Percentiles rank a stretch among this genome's conserved stretches.
Conservation (phyloP, 2,797 vertebrate genomes). For the Gadopsis marmoratus region DNA sequence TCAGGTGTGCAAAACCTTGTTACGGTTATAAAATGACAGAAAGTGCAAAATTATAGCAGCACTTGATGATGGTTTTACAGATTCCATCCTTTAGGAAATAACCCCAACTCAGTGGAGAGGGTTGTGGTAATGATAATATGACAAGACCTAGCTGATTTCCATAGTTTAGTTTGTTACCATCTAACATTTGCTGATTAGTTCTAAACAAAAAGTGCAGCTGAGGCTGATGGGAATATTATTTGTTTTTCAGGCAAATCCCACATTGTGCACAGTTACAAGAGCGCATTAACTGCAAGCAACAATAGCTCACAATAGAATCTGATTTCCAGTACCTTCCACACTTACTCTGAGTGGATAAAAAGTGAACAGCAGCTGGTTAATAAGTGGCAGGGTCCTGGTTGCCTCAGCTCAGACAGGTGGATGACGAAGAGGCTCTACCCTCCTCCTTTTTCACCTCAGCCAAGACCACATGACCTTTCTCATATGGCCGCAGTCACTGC, state of each 20-base stretch:
- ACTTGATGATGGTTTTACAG: neutral
- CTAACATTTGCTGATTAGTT: neutral
- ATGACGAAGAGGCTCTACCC: constrained; percentile 25
- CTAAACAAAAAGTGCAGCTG: neutral
- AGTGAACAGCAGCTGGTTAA: constrained; percentile 50
- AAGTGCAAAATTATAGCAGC: neutral
- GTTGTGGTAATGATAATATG: neutral
- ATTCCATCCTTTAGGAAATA: neutral
- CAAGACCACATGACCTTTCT: constrained; percentile 17
- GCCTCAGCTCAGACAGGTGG: constrained; percentile 15
- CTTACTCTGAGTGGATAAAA: constrained; percentile 2
- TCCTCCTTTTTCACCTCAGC: constrained; percentile 29
- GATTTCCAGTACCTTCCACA: neutral
- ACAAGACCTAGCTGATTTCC: neutral
- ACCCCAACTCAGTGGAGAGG: neutral
- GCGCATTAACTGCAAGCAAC: neutral
- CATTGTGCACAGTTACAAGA: neutral
- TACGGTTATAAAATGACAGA: neutral
- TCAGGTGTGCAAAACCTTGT: neutral
- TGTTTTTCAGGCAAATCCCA: neutral
- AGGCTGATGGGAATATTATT: neutral
- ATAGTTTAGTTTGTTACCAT: neutral
- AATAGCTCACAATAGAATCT: neutral
- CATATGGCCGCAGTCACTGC: neutral
- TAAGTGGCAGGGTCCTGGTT: constrained; percentile 50